Base-by-base conservation (phyloP, 2,113 vertebrate species). In the Prionailurus viverrinus region DNA sequence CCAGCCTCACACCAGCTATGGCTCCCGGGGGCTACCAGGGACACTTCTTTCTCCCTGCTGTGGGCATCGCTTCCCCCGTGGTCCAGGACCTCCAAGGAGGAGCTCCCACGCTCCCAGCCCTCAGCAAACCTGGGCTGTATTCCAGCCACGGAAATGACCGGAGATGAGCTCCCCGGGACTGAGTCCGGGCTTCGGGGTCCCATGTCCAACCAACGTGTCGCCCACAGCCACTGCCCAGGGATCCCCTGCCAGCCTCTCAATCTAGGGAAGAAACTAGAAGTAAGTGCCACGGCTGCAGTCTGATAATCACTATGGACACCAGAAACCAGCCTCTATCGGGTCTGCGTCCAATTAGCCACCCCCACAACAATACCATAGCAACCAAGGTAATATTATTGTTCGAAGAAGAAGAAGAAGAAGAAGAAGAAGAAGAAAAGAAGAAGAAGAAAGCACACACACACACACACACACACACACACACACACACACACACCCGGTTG, bases 361-460 rank as follows among this genome's bases (percentile, higher is more conserved):
- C 89, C 95, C 89, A 68, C 88, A 89, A 25, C 61, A 83, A 4
- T 69, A 33, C 97, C 97, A 97, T 97, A 71, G 98, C 95, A 98
- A 98, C 98, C 84, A 97, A 93, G 85, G 94, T 97, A 98, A 96
- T 97, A 97, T 96, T 97, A 97, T 96, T 95, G 83, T 97, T 97
- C 65, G 11, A 23, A 12, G 31, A 65, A 93, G 33, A 83, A 81
- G 29, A 65, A 31, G 31, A 65, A 21, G 76, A 19, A 71, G 53
- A 18, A 18, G 53, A 18, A 58, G 58, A 61, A 23, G 58, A 23
- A 61, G 58, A 61, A 23, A 7, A 45, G 45, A 45, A 45, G 45
- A 19, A 14, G 33, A 65, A 91, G 27, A 74, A 81, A 21, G 1
- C 41, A 7, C 71, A 33, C 39, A 58, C 58, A 58, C 55, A 58